Evolutionary conservation across 1,140 invertebrate genomes (phyloP).

Genomic region (Trachymyrmex septentrionalis): DNA sequence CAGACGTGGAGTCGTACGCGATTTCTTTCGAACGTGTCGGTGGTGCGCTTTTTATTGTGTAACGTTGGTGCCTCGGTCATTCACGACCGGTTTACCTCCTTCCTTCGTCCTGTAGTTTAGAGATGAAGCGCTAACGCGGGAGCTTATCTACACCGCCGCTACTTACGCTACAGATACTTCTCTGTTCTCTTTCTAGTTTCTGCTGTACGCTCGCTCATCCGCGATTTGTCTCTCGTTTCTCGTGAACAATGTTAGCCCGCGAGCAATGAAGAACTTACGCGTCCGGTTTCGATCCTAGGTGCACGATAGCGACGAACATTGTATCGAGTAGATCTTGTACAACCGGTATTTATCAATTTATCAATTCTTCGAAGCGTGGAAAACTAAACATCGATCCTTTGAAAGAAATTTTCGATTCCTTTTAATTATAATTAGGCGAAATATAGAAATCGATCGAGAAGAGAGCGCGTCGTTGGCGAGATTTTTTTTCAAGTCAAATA

Average conservation of each 20-base stretch:
- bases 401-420: neutral
- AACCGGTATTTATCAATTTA: slow-evolving; percentile 29
- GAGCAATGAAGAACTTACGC: slow-evolving; percentile 34
- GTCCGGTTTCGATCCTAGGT: slow-evolving; percentile 36
- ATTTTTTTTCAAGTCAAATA: too few relatives aligned
- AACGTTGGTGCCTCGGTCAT: slow-evolving; percentile 27
- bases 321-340: neutral
- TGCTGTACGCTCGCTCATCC: neutral
- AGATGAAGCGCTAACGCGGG: slow-evolving; percentile 5
- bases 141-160: slow-evolving; percentile 8
- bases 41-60: slow-evolving; percentile 37
- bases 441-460: too few relatives aligned
- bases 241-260: slow-evolving; percentile 41
- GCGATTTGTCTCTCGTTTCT: slow-evolving; percentile 39
- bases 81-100: slow-evolving; percentile 39
- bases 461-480: too few relatives aligned
- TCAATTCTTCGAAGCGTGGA: neutral
- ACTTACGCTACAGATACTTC: slow-evolving; percentile 1
- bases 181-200: neutral
- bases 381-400: neutral
- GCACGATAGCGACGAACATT: slow-evolving; percentile 17
- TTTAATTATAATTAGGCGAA: too few relatives aligned
- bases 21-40: slow-evolving; percentile 13
- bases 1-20: neutral
- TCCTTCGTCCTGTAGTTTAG: neutral